Conservation (phyloP, 2,797 vertebrate species). For the Geotrypetes seraphini region DNA sequence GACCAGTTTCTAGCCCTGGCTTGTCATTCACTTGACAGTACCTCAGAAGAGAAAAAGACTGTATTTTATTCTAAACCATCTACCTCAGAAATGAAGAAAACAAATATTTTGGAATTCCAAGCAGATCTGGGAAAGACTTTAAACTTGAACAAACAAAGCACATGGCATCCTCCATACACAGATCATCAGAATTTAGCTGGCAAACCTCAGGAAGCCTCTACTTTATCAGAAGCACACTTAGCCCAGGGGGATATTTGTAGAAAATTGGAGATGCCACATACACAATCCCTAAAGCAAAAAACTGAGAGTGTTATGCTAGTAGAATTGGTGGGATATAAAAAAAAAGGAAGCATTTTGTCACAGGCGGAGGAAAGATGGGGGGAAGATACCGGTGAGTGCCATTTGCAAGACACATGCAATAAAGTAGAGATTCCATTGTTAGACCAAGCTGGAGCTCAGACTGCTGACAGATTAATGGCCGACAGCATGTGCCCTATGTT, state of each 20-base stretch:
- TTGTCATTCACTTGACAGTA: conserved; percentile 46
- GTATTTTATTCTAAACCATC: conserved; percentile 55
- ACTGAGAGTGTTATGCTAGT: conserved; percentile 20
- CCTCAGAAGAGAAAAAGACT: conserved; percentile 68
- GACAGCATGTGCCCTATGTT: not conserved
- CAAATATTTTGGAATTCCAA: conserved; percentile 25
- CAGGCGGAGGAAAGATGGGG: conserved; percentile 14
- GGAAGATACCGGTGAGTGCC: conserved; percentile 12
- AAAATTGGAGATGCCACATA: conserved; percentile 26
- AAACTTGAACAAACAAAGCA: conserved; percentile 40
- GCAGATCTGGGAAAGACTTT: not conserved
- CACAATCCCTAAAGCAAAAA: conserved; percentile 22
- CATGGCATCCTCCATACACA: conserved; percentile 29
- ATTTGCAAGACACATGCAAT: conserved; percentile 2
- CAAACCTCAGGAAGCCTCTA: conserved; percentile 34
- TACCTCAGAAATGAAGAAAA: conserved; percentile 57
- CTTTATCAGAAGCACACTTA: conserved; percentile 53
- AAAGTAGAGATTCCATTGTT: conserved; percentile 4
- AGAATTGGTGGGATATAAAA: conserved; percentile 16
- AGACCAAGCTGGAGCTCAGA: not conserved
- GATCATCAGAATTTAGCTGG: conserved; percentile 49
- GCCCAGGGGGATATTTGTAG: conserved; percentile 40
- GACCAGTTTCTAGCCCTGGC: conserved; percentile 47
- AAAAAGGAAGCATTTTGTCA: not conserved
- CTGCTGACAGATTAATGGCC: not conserved